Conservation (phyloP, 2,888 invertebrate species). For the Colostygia pectinataria region DNA sequence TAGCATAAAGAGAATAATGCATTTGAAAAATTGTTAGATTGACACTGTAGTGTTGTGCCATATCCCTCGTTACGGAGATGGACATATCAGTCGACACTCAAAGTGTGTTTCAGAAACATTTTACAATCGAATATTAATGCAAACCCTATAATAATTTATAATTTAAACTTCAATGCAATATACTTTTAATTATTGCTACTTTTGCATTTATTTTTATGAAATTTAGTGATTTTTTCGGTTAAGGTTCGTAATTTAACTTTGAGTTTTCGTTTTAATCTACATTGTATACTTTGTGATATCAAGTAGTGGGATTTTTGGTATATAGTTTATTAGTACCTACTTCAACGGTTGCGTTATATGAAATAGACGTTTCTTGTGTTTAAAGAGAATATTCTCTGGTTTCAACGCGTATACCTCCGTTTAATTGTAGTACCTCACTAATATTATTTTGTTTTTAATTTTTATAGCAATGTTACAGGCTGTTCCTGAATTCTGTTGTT, state of each 20-base stretch:
- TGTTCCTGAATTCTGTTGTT: slow-evolving; percentile 40
- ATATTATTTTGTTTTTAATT: slow-evolving; percentile 77
- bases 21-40: slow-evolving; percentile 30
- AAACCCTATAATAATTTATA: slow-evolving; percentile 31
- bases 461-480: slow-evolving; percentile 73
- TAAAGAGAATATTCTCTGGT: slow-evolving; percentile 39
- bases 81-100: slow-evolving; percentile 58
- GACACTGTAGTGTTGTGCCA: slow-evolving; percentile 52
- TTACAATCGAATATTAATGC: slow-evolving; percentile 45
- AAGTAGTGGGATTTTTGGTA: slow-evolving; percentile 55
- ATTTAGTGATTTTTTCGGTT: slow-evolving; percentile 53
- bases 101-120: slow-evolving; percentile 46
- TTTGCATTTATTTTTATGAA: slow-evolving; percentile 74
- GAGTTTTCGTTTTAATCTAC: slow-evolving; percentile 61
- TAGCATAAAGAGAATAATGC: slow-evolving; percentile 37
- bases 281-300: slow-evolving; percentile 78
- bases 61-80: slow-evolving; percentile 43
- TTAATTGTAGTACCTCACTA: slow-evolving; percentile 74
- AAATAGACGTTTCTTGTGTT: slow-evolving; percentile 37
- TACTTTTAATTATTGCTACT: slow-evolving; percentile 43
- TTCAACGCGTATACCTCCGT: slow-evolving; percentile 68
- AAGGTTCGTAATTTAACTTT: slow-evolving; percentile 56
- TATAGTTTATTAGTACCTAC: slow-evolving; percentile 42
- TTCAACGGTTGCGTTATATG: slow-evolving; percentile 43
- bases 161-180: slow-evolving; percentile 38